phyloP scores from a whole-genome alignment of 2,797 vertebrate genomes.

The Chelon labrosus region DNA sequence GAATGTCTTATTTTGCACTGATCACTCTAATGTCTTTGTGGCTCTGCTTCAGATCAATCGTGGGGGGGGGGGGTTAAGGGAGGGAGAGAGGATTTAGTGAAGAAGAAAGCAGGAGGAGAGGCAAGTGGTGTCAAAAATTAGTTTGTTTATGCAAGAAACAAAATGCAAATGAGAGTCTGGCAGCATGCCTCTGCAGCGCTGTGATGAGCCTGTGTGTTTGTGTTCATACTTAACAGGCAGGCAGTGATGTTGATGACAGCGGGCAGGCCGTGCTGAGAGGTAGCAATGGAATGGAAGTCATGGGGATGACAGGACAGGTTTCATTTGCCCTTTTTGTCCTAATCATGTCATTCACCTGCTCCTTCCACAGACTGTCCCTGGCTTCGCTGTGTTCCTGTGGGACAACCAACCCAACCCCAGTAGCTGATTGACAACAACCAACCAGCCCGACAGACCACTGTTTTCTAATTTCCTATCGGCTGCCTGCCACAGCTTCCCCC shows the following conservation, averaged over 20 bases:
- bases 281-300: conserved; percentile 29
- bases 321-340: conserved; percentile 25
- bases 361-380: conserved; percentile 82
- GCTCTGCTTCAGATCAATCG: conserved; percentile 51
- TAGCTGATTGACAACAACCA: conserved; percentile 72
- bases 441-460: conserved; percentile 61
- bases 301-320: conserved; percentile 38
- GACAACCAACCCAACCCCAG: conserved; percentile 76
- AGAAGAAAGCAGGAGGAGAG: conserved; percentile 29
- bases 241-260: conserved; percentile 58
- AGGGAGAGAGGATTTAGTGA: conserved; percentile 45
- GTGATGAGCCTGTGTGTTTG: conserved; percentile 55
- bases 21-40: conserved; percentile 54
- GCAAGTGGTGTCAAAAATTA: conserved; percentile 31
- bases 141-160: conserved; percentile 54
- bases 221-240: conserved; percentile 55
- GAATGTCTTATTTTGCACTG: conserved; percentile 74
- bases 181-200: conserved; percentile 50
- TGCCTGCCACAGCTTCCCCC: conserved; percentile 76
- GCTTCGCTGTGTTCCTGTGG: conserved; percentile 82
- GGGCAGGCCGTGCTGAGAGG: conserved; percentile 45
- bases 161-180: conserved; percentile 65
- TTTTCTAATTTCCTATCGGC: conserved; percentile 71
- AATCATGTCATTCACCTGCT: conserved; percentile 62
- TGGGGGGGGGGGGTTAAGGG: conserved; percentile 25